Evolutionary conservation across 2,113 vertebrate species (phyloP).

Genomic region (Scomber scombrus): DNA sequence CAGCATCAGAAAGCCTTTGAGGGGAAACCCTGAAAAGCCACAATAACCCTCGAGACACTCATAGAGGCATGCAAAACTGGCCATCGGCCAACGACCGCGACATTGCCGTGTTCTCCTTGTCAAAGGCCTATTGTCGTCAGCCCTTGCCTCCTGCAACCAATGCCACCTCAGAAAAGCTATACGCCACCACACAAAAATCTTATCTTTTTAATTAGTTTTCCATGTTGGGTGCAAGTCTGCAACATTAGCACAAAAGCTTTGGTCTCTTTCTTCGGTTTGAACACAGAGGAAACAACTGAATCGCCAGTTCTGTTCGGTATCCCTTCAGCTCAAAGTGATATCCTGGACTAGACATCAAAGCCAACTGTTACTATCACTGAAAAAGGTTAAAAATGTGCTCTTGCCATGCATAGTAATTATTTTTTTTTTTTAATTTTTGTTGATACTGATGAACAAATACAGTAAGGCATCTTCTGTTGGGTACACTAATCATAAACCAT

Average conservation of each 20-base stretch:
- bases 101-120: constrained; percentile 67
- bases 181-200: constrained; percentile 72
- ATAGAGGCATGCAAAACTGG: constrained; percentile 78
- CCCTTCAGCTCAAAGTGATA: constrained; percentile 34
- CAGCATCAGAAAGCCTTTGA: constrained; percentile 63
- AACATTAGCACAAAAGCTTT: constrained; percentile 71
- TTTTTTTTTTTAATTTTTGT: constrained; percentile 34
- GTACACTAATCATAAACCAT: neutral
- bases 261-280: constrained; percentile 23
- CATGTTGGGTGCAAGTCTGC: constrained; percentile 66
- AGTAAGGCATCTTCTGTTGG: constrained; percentile 7
- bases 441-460: constrained; percentile 26
- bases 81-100: constrained; percentile 84
- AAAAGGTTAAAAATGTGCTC: constrained; percentile 51
- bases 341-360: constrained; percentile 21
- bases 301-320: constrained; percentile 33
- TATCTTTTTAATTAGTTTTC: constrained; percentile 82
- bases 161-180: constrained; percentile 68
- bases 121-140: constrained; percentile 68
- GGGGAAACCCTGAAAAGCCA: constrained; percentile 76
- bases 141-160: constrained; percentile 40
- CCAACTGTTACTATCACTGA: constrained; percentile 16
- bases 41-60: constrained; percentile 75
- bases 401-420: constrained; percentile 25
- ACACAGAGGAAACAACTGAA: constrained; percentile 47